Evolutionary conservation across 2,113 vertebrate genomes (phyloP).

Genomic region (Copsychus sechellarum): DNA sequence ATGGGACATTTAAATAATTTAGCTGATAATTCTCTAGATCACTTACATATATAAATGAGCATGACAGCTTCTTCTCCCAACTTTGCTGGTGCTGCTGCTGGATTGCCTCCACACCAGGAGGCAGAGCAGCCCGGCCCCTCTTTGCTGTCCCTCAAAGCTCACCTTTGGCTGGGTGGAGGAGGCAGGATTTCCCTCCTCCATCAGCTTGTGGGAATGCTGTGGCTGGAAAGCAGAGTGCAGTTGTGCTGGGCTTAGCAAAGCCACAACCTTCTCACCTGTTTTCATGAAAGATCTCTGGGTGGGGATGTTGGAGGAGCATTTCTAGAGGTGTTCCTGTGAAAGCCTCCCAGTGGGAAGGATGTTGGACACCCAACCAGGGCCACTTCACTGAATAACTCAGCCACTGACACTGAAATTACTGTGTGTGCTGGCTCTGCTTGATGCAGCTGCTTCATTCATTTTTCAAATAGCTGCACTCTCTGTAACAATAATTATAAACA

Average conservation of each 20-base stretch:
- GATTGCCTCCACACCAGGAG: neutral
- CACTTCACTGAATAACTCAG: neutral
- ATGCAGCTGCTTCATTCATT: neutral
- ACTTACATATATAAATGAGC: slow-evolving; percentile 60
- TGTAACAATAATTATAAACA: neutral
- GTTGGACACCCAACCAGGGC: neutral
- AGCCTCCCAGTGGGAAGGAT: neutral
- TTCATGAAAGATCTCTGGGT: neutral
- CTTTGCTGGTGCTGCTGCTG: slow-evolving; percentile 25
- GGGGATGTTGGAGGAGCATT: neutral
- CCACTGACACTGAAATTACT: neutral
- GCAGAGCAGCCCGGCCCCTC: neutral
- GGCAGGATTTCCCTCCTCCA: neutral
- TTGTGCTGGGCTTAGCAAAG: neutral
- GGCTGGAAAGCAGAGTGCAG: neutral
- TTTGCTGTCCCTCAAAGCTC: neutral
- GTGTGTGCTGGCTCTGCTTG: neutral
- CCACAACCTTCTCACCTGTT: neutral
- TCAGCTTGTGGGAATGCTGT: neutral
- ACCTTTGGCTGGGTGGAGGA: neutral
- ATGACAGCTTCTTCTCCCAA: slow-evolving; percentile 15
- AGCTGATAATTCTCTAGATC: slow-evolving; percentile 57
- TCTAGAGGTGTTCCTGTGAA: neutral
- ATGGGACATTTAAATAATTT: slow-evolving; percentile 70
- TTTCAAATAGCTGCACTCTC: neutral